Evolutionary conservation across 2,888 invertebrate genomes (phyloP).

Genomic region (Lasioglossum villosulum): DNA sequence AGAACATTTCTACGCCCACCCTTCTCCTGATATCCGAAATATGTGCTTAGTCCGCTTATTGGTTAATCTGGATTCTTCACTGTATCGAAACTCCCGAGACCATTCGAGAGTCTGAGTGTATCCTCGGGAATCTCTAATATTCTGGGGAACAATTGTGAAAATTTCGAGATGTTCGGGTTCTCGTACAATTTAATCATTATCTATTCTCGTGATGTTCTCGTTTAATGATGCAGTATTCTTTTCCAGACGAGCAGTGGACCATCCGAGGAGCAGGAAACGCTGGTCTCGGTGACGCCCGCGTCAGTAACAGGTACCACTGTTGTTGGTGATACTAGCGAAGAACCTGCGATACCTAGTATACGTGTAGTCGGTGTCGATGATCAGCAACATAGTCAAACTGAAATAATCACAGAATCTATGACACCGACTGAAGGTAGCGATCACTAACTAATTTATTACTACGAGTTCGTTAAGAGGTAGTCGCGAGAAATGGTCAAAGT

Average conservation of each 20-base stretch:
- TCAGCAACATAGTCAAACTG: conserved; percentile 76
- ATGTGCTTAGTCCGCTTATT: no score
- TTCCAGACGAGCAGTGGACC: conserved; percentile 77
- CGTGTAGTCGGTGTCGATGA: conserved; percentile 74
- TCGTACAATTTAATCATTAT: neutral
- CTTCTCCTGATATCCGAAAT: no score
- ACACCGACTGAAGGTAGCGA: conserved; percentile 76
- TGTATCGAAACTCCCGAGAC: no score
- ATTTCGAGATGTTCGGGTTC: neutral
- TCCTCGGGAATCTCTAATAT: neutral
- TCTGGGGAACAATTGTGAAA: neutral
- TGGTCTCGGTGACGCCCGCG: conserved; percentile 74
- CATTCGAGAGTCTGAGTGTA: neutral
- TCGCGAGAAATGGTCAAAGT: conserved; percentile 5
- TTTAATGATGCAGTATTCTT: conserved; percentile 1
- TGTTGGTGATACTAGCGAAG: conserved; percentile 75
- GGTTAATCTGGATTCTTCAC: no score
- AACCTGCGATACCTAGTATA: conserved; percentile 74
- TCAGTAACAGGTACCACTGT: conserved; percentile 73
- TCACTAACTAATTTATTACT: conserved; percentile 15
- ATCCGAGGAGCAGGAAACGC: conserved; percentile 79
- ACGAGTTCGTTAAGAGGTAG: conserved; percentile 12
- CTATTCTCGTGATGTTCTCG: neutral
- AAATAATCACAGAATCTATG: conserved; percentile 78
- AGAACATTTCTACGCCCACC: no score